Base-by-base conservation (phyloP, 2,797 vertebrate species). In the Luscinia luscinia region DNA sequence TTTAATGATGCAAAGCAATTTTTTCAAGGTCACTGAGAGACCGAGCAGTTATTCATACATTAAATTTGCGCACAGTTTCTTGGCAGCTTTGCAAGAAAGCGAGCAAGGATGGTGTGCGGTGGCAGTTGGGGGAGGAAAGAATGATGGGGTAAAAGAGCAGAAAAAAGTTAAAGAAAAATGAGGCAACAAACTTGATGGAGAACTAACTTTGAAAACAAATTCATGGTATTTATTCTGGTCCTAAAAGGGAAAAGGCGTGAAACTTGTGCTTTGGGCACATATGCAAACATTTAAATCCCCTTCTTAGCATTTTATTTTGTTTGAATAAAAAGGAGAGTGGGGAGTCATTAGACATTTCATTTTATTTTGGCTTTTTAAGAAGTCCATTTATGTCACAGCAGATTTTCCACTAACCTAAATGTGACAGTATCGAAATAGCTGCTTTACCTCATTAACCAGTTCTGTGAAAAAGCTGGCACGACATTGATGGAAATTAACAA, bases 1-100 rank as follows among this genome's bases (percentile, higher is more conserved):
- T 98, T 98, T 98, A 98, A 98, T 97, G 97, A 97, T 57, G 90
- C 94, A 95, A 97, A 97, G 97, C 97, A 97, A 97, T 98, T 97
- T 94, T 97, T 96, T 97, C 97, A 97, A 97, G 97, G 97, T 98
- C 97, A 97, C 75, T 95, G 95, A 96, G 93, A 98, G 97, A 97
- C 96, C 93, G 90, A 97, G 87, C 95, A 96, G 94, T 97, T 97
- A 98, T 92, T 97, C 97, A 98, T 97, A 97, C 96, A 97, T 98
- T 97, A 98, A 98, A 98, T 98, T 97, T 97, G 96, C 92, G 96
- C 97, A 97, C 97, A 97, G 93, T 96, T 98, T 98, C 97, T 98
- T 98, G 98, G 97, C 98, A 98, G 98, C 97, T 97, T 66, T 87
- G 96, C 96, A 96, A 97, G 95, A 95, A 93, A 97, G 96, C 13